Evolutionary conservation across 2,888 invertebrate species (phyloP).

Genomic region (Digitonthophagus gazella): DNA sequence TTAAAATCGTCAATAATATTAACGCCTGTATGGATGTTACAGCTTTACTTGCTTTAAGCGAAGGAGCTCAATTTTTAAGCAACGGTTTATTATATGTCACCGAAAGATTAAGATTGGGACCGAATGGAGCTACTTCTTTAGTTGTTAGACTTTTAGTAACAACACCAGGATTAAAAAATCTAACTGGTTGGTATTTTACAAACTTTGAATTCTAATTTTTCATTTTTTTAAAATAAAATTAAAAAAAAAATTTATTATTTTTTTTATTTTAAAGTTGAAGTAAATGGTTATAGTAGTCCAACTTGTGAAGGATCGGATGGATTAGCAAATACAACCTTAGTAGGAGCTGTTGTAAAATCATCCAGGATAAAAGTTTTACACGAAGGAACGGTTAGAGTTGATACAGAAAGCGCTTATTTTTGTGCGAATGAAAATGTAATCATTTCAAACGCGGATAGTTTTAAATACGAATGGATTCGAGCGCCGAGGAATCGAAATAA

Average conservation of each 20-base stretch:
- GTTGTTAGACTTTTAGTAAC: constrained; percentile 64
- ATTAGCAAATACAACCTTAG: constrained; percentile 59
- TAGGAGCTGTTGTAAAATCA: constrained; percentile 62
- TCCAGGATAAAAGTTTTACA: constrained; percentile 61
- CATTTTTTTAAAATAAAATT: no score
- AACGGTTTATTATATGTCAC: constrained; percentile 66
- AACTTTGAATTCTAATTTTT: neutral
- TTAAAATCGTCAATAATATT: constrained; percentile 66
- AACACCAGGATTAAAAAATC: constrained; percentile 63
- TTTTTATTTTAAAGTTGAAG: constrained; percentile 57
- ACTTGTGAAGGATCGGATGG: constrained; percentile 59
- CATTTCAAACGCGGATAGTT: constrained; percentile 61
- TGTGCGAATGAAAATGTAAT: constrained; percentile 68
- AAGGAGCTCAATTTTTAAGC: constrained; percentile 65
- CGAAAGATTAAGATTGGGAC: constrained; percentile 62
- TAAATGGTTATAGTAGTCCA: constrained; percentile 65
- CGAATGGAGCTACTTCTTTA: constrained; percentile 64
- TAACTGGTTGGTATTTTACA: constrained; percentile 57
- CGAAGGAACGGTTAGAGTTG: constrained; percentile 63
- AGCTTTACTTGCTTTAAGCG: constrained; percentile 62
- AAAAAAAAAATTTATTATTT: neutral
- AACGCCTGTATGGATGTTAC: constrained; percentile 70
- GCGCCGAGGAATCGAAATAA: constrained; percentile 64
- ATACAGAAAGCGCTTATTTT: constrained; percentile 68
- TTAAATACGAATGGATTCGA: constrained; percentile 65